Conservation (phyloP, 2,888 invertebrate species). For the Campoplex capitator region DNA sequence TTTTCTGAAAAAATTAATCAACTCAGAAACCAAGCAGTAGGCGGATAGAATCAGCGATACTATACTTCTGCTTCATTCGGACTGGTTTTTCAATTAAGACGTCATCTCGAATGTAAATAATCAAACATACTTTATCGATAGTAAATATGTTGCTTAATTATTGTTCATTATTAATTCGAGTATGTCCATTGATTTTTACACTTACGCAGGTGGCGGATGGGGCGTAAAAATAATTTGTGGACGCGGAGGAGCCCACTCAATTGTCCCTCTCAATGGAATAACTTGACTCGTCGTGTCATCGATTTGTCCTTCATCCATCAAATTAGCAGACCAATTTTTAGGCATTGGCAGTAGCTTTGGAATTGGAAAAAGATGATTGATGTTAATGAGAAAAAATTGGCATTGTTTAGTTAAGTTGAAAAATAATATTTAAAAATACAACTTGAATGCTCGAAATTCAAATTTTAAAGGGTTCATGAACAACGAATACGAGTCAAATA, state of each 20-base stretch:
- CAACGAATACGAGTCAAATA: background rate
- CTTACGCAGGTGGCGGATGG: constrained; percentile 89
- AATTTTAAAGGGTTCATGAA: background rate
- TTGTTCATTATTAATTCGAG: background rate
- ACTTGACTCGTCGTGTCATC: constrained; percentile 81
- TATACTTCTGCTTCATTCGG: too few relatives aligned
- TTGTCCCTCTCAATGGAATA: constrained; percentile 89
- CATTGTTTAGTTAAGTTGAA: background rate
- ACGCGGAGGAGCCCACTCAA: constrained; percentile 94
- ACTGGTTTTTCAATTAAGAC: background rate
- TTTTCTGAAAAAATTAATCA: constrained; percentile 85
- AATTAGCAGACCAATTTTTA: constrained; percentile 89
- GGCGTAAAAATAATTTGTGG: constrained; percentile 93
- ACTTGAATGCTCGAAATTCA: background rate
- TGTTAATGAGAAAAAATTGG: background rate
- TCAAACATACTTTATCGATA: background rate
- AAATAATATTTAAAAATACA: background rate
- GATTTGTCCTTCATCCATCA: constrained; percentile 87
- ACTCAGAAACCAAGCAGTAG: background rate
- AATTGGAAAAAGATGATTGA: constrained; percentile 45
- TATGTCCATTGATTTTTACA: constrained; percentile 58
- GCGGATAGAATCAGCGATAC: background rate
- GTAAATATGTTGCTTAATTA: background rate
- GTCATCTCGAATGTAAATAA: background rate
- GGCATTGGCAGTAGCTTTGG: constrained; percentile 90